Conservation (phyloP, 2,113 vertebrate genomes). For the cattle (Bos taurus) region DNA sequence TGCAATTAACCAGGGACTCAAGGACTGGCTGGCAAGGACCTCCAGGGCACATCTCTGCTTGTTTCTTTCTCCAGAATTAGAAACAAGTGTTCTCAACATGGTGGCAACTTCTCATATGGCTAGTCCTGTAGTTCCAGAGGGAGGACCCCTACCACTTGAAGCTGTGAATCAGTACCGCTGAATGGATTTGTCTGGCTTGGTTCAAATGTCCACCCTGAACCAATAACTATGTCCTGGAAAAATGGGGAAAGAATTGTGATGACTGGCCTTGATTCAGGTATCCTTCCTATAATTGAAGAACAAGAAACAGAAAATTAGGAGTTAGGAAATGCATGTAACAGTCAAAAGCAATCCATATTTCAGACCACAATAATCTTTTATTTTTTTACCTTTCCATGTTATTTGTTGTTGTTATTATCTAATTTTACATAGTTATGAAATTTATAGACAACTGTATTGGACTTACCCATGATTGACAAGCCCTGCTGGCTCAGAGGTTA, state of each 20-base stretch:
- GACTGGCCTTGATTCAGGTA: neutral
- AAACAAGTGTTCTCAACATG: neutral
- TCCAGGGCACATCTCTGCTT: neutral
- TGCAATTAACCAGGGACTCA: neutral
- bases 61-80: neutral
- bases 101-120: neutral
- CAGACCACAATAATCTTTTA: neutral
- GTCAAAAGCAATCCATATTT: neutral
- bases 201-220: neutral
- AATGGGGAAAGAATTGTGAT: neutral
- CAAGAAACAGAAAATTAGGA: neutral
- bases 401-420: neutral
- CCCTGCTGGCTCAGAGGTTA: no score
- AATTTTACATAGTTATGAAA: neutral
- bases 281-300: neutral
- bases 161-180: neutral
- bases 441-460: neutral
- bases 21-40: fast-evolving
- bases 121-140: neutral
- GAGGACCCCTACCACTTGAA: neutral
- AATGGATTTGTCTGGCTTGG: neutral
- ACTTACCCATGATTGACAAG: neutral
- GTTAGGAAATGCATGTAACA: neutral
- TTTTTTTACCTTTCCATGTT: neutral
- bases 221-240: neutral